phyloP scores from a whole-genome alignment of 1,140 invertebrate genomes.

The Aphidius ervi region DNA sequence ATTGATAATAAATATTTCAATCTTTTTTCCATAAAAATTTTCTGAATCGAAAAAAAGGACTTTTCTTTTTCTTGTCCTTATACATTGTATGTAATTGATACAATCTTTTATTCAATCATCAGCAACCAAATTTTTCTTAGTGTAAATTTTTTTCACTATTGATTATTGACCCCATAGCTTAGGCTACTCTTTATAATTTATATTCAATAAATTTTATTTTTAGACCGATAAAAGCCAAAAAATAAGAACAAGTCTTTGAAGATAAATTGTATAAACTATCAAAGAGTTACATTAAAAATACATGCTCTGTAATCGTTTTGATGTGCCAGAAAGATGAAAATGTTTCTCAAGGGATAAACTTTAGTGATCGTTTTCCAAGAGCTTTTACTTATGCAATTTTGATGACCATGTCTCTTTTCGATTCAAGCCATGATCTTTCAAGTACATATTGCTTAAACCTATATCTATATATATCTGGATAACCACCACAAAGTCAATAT shows the following conservation, averaged over 20 bases:
- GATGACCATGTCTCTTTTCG: constrained; percentile 31
- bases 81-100: no score
- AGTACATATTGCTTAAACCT: not conserved
- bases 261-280: no score
- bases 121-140: no score
- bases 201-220: no score
- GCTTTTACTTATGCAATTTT: constrained; percentile 49
- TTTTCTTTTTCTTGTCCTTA: no score
- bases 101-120: no score
- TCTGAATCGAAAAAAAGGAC: no score
- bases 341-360: not conserved
- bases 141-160: no score
- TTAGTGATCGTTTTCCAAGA: constrained; percentile 51
- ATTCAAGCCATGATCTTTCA: constrained; percentile 18
- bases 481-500: constrained; percentile 23
- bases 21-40: not conserved
- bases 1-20: not conserved
- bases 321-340: constrained; percentile 35
- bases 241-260: no score
- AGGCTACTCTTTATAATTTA: no score
- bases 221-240: no score
- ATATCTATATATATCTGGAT: constrained; percentile 10
- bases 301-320: constrained; percentile 43
- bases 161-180: no score
- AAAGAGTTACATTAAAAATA: constrained; percentile 35